Evolutionary conservation across 2,888 invertebrate genomes (phyloP), one percentile per base, ranked within the genome.

Genomic region (Eupithecia abbreviata): DNA sequence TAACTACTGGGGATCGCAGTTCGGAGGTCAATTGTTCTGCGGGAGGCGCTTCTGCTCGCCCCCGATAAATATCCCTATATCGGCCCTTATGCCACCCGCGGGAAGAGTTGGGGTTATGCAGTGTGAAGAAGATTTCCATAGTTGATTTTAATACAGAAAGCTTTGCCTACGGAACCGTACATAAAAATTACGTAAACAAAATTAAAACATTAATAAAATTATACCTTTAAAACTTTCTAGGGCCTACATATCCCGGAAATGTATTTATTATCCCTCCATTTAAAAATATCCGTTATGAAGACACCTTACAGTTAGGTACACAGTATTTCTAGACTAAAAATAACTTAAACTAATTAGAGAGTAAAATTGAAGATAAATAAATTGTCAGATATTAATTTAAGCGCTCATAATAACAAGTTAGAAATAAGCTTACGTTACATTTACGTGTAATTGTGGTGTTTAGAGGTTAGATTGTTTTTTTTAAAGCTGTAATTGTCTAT

Each of bases 391-490:
- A 77, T 81, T 81, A 77, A 73, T 80, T 79, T 80, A 77, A 80
- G 81, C 78, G 80, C 76, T 74, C 77, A 77, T 83, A 83, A 83
- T 81, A 81, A 80, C 77, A 75, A 76, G 81, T 77, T 79, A 79
- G 71, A 73, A 74, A 74, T 78, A 71, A 80, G 76, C 72, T 79
- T 77, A 78, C 79, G 73, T 74, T 75, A 76, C 69, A 49, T 83
- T 80, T 81, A 72, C 68, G 51, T 76, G 77, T 83, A 83, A 83
- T 82, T 71, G 79, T 75, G 77, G 78, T 81, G 79, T 79, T 79
- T 81, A 75, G 77, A 73, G 71, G 47, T 74, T 68, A 74, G 62
- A 76, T 79, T 77, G 80, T 78, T 68, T 72, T 73, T 72, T 77
- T 68, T 72, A 67, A 76, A 76, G 72, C 77, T 77, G 76, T 80